These are phyloP conservation scores for Mimumesa dahlbomi DNA, from an alignment of 2,888 invertebrate genomes.

Conservation along the genomic window DNA sequence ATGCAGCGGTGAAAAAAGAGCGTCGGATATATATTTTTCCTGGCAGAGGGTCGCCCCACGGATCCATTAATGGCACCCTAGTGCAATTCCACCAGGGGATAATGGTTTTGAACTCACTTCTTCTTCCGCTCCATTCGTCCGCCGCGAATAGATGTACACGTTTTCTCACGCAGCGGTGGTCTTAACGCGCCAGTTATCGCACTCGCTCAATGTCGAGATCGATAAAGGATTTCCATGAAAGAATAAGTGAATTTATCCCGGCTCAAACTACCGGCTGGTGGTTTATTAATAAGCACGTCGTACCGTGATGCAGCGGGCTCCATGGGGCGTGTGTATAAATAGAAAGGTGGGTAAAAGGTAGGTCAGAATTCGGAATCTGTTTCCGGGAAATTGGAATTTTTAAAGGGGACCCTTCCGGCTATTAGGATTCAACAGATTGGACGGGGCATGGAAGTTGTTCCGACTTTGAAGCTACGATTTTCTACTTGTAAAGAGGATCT, in stretches of 20 bases:
- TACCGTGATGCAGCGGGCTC: too few species aligned
- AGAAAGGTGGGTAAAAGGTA: too few species aligned
- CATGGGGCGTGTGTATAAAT: too few species aligned
- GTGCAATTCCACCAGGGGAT: conserved; percentile 57
- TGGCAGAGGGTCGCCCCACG: conserved; percentile 52
- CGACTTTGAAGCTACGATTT: too few species aligned
- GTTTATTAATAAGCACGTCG: background rate
- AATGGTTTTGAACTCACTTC: conserved; percentile 55
- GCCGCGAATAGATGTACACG: conserved; percentile 37
- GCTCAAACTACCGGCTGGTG: background rate
- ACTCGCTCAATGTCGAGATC: background rate
- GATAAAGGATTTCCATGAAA: conserved; percentile 7
- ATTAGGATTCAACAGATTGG: too few species aligned
- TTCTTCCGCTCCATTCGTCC: conserved; percentile 9
- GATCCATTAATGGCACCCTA: conserved; percentile 66
- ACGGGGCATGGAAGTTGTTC: too few species aligned
- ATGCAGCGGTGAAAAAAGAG: conserved; percentile 57
- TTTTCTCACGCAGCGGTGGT: conserved; percentile 14
- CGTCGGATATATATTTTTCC: conserved; percentile 61
- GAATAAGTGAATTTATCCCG: background rate
- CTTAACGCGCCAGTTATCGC: conserved; percentile 2
- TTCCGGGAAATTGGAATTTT: too few species aligned
- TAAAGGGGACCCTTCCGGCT: too few species aligned
- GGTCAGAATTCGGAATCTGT: too few species aligned
- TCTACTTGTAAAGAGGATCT: too few species aligned